Conservation (phyloP, 2,113 vertebrate species). For the Phyllopteryx taeniolatus region DNA sequence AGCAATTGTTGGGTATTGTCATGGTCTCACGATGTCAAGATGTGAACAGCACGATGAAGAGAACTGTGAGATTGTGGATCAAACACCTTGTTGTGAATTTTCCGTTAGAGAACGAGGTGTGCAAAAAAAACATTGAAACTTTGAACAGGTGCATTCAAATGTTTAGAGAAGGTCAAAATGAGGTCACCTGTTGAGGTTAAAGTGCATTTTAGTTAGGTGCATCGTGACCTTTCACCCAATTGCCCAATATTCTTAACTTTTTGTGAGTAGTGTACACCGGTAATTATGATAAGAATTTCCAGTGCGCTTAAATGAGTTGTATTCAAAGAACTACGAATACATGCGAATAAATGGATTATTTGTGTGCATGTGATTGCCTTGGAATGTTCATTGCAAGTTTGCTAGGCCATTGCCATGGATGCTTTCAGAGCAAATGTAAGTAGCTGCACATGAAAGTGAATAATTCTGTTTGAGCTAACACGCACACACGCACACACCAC, state of each 20-base stretch:
- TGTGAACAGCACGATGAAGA: neutral
- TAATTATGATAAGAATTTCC: neutral
- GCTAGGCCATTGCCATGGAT: conserved; percentile 28
- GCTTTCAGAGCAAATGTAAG: conserved; percentile 17
- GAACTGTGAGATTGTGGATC: neutral
- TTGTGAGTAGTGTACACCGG: neutral
- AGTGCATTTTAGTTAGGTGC: neutral
- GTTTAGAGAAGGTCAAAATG: neutral
- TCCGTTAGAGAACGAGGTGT: neutral
- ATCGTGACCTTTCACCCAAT: neutral
- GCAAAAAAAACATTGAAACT: neutral
- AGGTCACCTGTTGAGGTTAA: neutral
- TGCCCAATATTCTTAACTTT: neutral
- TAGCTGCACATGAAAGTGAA: conserved; percentile 56
- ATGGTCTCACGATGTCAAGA: neutral
- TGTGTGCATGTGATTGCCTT: conserved; percentile 3
- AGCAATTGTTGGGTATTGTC: neutral
- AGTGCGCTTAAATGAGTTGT: neutral
- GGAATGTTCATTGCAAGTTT: conserved; percentile 8
- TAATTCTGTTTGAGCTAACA: conserved; percentile 62
- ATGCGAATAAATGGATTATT: neutral
- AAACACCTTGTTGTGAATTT: neutral
- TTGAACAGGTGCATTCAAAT: neutral
- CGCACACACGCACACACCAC: conserved; percentile 12
- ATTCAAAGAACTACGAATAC: neutral